Conservation (phyloP, 2,797 vertebrate species). For the Sciurus vulgaris region DNA sequence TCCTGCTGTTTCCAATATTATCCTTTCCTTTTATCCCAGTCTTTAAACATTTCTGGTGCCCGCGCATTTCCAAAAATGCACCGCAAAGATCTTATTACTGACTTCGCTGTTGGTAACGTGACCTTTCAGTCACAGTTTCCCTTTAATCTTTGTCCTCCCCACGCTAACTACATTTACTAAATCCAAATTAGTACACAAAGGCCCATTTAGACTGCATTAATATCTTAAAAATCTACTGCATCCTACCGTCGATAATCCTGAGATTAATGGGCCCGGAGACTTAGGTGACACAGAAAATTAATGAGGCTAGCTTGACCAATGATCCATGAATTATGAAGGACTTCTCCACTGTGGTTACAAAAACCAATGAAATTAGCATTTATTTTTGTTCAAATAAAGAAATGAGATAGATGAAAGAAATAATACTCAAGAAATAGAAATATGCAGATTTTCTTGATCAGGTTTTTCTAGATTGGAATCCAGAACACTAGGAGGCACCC, state of each 20-base stretch:
- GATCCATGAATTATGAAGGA: conserved; percentile 75
- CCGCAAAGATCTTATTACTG: conserved; percentile 77
- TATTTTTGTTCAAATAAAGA: background rate
- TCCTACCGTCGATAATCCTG: conserved; percentile 80
- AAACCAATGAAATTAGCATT: conserved; percentile 79
- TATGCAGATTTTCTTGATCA: background rate
- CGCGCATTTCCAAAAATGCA: conserved; percentile 71
- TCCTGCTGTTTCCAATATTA: conserved; percentile 66
- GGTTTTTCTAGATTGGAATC: background rate
- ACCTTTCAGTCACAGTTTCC: conserved; percentile 52
- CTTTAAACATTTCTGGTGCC: conserved; percentile 55
- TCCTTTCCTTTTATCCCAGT: conserved; percentile 68
- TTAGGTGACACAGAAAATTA: conserved; percentile 83
- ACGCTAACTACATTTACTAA: conserved; percentile 67
- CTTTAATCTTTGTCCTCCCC: conserved; percentile 77
- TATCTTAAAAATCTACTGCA: conserved; percentile 72
- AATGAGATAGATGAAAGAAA: conserved; percentile 1
- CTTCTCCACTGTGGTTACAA: conserved; percentile 57
- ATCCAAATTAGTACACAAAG: conserved; percentile 78
- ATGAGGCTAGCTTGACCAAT: conserved; percentile 52
- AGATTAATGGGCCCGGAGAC: conserved; percentile 80
- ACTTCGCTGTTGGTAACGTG: conserved; percentile 58
- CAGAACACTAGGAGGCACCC: background rate
- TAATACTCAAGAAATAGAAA: conserved; percentile 39
- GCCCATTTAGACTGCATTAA: conserved; percentile 61